phyloP scores from a whole-genome alignment of 2,888 invertebrate genomes.

The Lysandra coridon region DNA sequence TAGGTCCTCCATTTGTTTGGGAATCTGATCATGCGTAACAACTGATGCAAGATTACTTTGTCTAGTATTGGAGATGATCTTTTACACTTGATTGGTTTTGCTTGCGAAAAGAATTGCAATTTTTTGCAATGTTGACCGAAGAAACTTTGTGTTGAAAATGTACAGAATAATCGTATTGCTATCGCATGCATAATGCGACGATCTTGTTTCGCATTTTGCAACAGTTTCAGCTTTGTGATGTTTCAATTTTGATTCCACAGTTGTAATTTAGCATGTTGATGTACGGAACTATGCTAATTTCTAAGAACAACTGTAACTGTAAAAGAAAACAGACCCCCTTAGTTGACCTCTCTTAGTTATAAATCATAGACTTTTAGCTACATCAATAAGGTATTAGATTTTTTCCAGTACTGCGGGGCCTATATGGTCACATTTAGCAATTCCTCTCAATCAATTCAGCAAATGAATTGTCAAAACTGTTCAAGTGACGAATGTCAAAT shows the following conservation, averaged over 20 bases:
- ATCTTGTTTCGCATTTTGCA: conserved; percentile 5
- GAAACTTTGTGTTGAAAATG: not conserved
- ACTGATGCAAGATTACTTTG: conserved; percentile 4
- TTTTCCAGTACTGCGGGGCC: no score
- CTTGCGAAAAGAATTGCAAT: conserved; percentile 3
- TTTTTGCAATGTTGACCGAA: conserved; percentile 14
- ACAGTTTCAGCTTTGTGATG: not conserved
- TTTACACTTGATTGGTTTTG: not conserved
- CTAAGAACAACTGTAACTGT: not conserved
- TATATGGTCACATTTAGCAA: no score
- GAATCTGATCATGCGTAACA: conserved; percentile 7
- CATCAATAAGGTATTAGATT: no score
- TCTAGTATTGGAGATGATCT: conserved; percentile 6
- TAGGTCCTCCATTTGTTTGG: not conserved
- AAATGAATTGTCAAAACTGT: no score
- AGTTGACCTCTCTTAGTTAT: no score
- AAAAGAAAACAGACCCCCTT: no score
- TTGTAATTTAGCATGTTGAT: not conserved
- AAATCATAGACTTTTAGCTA: no score
- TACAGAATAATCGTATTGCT: not conserved
- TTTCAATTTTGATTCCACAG: not conserved
- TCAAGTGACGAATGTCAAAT: no score
- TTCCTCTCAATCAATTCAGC: no score
- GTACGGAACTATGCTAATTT: not conserved
- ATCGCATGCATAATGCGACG: conserved; percentile 9